Base-by-base conservation (phyloP, 2,113 vertebrate genomes). In the Globicephala melas region DNA sequence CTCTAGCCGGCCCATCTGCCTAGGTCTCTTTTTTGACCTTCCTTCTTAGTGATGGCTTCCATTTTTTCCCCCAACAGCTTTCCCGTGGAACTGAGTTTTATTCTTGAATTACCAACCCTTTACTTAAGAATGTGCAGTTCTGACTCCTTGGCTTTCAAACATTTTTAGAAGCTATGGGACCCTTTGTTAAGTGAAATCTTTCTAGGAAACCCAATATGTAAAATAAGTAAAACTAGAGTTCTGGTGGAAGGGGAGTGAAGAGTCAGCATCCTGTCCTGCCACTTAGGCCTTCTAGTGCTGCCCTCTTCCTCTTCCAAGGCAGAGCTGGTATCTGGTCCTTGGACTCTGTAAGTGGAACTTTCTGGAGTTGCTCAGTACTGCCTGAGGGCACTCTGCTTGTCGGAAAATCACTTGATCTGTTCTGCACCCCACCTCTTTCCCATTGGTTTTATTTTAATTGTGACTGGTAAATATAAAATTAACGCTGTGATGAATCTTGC, bases 391-490 rank as follows among this genome's bases (percentile, higher is more conserved):
- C 26, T 31, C 23, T 53, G 44, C 44, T 8, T 23, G 1, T 74
- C 68, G 38, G 41, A 94, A 93, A 62, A 36, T 60, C 4, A 6
- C n/a, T 33, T 36, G 23, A 33, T 90, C 67, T 89, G 4, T 94
- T 90, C 28, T 83, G 44, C 3, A 63, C 38, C 20, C 36, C 26
- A 53, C 85, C 50, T 68, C 17, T 80, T 96, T 89, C n/a, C 50
- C 44, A 76, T 71, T 83, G 67, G 14, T 83, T 96, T 86, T 20
- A 47, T 91, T 93, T 84, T 89, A 36, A 70, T 86, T 94, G 18
- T 96, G 83, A 94, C 60, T 44, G 79, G 58, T 91, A 62, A 91
- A 68, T 38, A 63, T 87, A 91, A 94, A 89, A 73, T 86, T 82
- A 82, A 73, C 93, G 63, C 47, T 38, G 8, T 20, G 62, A 82